phyloP scores from a whole-genome alignment of 2,797 vertebrate species.

The Iguana delicatissima region DNA sequence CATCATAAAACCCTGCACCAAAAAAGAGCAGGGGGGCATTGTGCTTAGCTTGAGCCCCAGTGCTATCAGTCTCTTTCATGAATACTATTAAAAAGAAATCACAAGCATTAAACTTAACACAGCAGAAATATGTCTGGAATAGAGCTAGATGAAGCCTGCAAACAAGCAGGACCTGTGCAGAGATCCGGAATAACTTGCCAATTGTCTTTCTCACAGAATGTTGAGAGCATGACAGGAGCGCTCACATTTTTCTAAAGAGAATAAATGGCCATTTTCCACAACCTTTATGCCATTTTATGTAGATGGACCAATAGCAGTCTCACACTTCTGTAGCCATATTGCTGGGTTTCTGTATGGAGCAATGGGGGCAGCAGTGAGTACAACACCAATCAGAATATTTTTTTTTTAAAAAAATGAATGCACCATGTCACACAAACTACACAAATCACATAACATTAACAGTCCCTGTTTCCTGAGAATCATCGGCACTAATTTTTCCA shows the following conservation, averaged over 20 bases:
- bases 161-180: slow-evolving; percentile 55
- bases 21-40: neutral
- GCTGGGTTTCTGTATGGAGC: slow-evolving; percentile 1
- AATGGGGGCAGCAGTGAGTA: slow-evolving; percentile 7
- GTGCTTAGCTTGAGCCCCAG: neutral
- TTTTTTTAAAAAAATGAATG: neutral
- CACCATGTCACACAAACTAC: neutral
- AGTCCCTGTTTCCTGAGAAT: slow-evolving; percentile 18
- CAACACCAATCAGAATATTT: slow-evolving; percentile 27
- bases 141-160: slow-evolving; percentile 53
- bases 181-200: slow-evolving; percentile 51
- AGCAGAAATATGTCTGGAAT: slow-evolving; percentile 51
- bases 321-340: slow-evolving; percentile 10
- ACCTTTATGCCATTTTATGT: slow-evolving; percentile 14
- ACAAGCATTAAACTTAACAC: slow-evolving; percentile 55
- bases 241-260: slow-evolving; percentile 23
- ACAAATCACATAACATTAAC: slow-evolving; percentile 31
- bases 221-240: neutral
- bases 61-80: slow-evolving; percentile 34
- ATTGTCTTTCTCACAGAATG: slow-evolving; percentile 33
- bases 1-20: slow-evolving; percentile 62
- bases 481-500: neutral
- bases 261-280: slow-evolving; percentile 53
- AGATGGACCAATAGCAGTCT: slow-evolving; percentile 8
- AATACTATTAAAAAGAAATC: slow-evolving; percentile 52